A percentile compares a stretch with the other conserved stretches of the same genome.
Evolutionary conservation across 2,797 vertebrate species (phyloP).

Genomic region (Tragopan temminckii): DNA sequence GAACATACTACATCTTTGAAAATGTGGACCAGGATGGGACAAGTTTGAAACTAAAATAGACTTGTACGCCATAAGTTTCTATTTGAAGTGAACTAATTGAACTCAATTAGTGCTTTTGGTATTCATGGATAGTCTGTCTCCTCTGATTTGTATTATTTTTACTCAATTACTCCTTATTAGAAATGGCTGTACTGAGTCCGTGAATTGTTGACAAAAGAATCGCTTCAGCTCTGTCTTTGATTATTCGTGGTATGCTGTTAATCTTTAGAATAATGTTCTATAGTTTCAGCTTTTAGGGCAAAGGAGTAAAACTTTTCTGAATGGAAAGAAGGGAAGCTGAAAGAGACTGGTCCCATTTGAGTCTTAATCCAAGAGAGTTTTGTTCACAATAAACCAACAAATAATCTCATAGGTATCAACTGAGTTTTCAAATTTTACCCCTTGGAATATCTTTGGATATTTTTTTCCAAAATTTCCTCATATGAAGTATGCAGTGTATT

Average conservation of each 20-base stretch:
- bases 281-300: slow-evolving; percentile 4
- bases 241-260: slow-evolving; percentile 5
- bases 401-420: neutral
- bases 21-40: slow-evolving; percentile 27
- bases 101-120: slow-evolving; percentile 53
- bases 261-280: slow-evolving; percentile 7
- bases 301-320: neutral
- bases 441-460: neutral
- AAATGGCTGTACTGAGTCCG: slow-evolving; percentile 1
- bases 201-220: slow-evolving; percentile 43
- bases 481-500: neutral
- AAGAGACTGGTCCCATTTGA: neutral
- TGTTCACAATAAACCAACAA: neutral
- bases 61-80: neutral
- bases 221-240: slow-evolving; percentile 25
- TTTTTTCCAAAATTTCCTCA: neutral
- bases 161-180: slow-evolving; percentile 35
- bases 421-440: neutral
- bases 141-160: slow-evolving; percentile 58
- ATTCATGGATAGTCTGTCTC: slow-evolving; percentile 32
- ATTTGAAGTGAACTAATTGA: slow-evolving; percentile 66
- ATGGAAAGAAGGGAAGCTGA: neutral
- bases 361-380: neutral
- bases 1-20: slow-evolving; percentile 31
- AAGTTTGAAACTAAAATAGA: slow-evolving; percentile 58